Evolutionary conservation across 2,113 vertebrate genomes (phyloP).

Genomic region (Amphiprion percula): DNA sequence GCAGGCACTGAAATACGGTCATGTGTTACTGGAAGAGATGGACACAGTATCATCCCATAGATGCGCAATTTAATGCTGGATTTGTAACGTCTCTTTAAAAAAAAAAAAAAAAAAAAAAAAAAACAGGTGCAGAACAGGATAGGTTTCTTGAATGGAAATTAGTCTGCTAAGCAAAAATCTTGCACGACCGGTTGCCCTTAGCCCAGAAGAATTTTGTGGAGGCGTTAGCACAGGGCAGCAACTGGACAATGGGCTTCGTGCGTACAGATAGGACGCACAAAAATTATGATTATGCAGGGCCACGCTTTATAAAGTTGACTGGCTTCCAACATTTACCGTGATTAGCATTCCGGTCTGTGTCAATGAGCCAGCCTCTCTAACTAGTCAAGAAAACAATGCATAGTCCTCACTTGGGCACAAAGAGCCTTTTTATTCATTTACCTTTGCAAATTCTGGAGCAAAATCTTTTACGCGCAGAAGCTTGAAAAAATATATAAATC

Average conservation of each 20-base stretch:
- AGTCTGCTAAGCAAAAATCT: conserved; percentile 21
- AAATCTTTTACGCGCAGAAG: background rate
- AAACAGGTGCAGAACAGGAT: conserved; percentile 51
- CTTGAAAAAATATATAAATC: conserved; percentile 13
- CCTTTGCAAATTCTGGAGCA: conserved; percentile 6
- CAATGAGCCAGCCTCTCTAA: conserved; percentile 65
- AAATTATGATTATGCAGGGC: conserved; percentile 64
- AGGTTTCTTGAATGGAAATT: conserved; percentile 41
- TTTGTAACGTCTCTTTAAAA: conserved; percentile 16
- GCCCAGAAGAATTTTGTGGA: conserved; percentile 42
- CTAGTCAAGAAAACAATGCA: conserved; percentile 34
- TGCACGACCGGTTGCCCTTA: conserved; percentile 15
- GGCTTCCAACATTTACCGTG: conserved; percentile 71
- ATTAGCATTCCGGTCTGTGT: conserved; percentile 78
- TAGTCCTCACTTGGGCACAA: conserved; percentile 6
- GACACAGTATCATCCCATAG: conserved; percentile 3
- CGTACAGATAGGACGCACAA: conserved; percentile 38
- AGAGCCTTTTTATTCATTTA: background rate
- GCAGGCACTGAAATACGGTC: background rate
- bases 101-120: background rate
- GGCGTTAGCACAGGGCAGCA: conserved; percentile 3
- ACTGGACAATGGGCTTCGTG: conserved; percentile 38
- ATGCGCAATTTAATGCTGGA: conserved; percentile 31
- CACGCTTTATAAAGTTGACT: conserved; percentile 81
- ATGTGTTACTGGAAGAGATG: background rate